A percentile compares a stretch with the other conserved stretches of the same genome.
These are phyloP conservation scores for Sycophila texana DNA, from an alignment of 2,888 invertebrate genomes.

Conservation along the genomic window DNA sequence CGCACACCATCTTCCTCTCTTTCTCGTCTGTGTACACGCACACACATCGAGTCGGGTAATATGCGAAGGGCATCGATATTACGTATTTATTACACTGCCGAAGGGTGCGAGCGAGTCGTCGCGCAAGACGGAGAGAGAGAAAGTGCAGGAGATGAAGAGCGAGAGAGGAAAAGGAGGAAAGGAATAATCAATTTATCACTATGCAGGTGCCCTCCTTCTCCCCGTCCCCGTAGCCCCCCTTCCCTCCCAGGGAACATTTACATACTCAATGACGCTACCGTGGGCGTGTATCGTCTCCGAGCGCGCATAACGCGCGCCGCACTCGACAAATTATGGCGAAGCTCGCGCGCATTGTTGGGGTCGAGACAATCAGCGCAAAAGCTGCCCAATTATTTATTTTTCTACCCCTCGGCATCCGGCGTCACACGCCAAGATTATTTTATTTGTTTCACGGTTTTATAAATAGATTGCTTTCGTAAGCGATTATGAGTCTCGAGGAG, in stretches of 20 bases:
- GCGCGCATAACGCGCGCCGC: background rate
- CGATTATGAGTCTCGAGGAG: too few species aligned
- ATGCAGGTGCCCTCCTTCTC: constrained; percentile 65
- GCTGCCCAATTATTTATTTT: constrained; percentile 27
- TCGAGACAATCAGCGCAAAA: background rate
- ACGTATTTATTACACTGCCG: constrained; percentile 72
- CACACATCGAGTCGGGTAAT: constrained; percentile 47
- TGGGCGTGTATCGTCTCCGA: constrained; percentile 58
- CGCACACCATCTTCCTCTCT: too few species aligned
- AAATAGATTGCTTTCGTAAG: too few species aligned
- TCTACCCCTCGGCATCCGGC: background rate
- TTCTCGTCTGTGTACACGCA: background rate
- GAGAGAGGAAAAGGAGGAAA: constrained; percentile 37
- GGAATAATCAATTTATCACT: constrained; percentile 74
- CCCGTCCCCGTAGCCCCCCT: background rate
- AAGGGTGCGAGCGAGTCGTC: constrained; percentile 56
- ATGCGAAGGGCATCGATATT: constrained; percentile 71
- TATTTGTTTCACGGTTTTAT: too few species aligned
- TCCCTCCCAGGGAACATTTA: constrained; percentile 64
- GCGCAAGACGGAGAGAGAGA: constrained; percentile 55
- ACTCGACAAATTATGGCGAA: constrained; percentile 31
- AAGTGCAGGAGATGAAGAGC: constrained; percentile 49
- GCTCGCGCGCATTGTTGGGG: background rate
- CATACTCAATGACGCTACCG: constrained; percentile 69
- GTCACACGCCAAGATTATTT: too few species aligned